Percentiles rank a stretch among this genome's conserved stretches.
phyloP scores from a whole-genome alignment of 2,113 vertebrate species.

The Stictonetta naevosa region DNA sequence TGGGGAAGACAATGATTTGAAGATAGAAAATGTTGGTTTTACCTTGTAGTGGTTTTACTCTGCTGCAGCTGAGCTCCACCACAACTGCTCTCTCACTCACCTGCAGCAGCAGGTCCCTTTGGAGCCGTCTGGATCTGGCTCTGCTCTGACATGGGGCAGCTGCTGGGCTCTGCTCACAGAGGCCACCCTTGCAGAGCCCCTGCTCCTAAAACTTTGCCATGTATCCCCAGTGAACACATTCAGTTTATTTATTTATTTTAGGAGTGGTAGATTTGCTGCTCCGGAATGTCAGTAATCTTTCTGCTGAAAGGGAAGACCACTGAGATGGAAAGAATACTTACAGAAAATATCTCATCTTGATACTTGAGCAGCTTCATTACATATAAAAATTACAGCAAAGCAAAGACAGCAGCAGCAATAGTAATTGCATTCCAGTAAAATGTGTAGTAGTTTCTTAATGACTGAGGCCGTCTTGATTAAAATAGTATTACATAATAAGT shows the following conservation, averaged over 20 bases:
- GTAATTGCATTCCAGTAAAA: not conserved
- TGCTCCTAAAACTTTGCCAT: too few relatives aligned
- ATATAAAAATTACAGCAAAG: not conserved
- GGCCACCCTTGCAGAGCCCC: too few relatives aligned
- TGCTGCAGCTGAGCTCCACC: too few relatives aligned
- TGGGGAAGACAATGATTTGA: not conserved
- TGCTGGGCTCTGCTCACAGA: too few relatives aligned
- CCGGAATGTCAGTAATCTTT: not conserved
- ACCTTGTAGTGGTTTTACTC: not conserved
- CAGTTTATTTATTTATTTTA: too few relatives aligned
- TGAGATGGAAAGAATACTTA: not conserved
- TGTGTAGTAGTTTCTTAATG: not conserved
- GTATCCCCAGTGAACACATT: not conserved
- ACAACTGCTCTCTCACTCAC: too few relatives aligned
- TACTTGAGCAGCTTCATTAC: not conserved
- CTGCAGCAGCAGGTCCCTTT: too few relatives aligned
- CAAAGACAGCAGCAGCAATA: not conserved
- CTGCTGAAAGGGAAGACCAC: not conserved
- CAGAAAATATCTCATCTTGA: not conserved
- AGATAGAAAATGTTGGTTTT: not conserved
- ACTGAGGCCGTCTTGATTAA: not conserved
- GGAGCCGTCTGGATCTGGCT: too few relatives aligned
- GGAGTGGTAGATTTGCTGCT: not conserved
- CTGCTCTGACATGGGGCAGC: too few relatives aligned
- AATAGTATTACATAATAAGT: too few relatives aligned